Percentiles rank a stretch among this genome's conserved stretches.
These are phyloP conservation scores for Melanargia galathea DNA, from an alignment of 2,888 invertebrate genomes.

Conservation along the genomic window DNA sequence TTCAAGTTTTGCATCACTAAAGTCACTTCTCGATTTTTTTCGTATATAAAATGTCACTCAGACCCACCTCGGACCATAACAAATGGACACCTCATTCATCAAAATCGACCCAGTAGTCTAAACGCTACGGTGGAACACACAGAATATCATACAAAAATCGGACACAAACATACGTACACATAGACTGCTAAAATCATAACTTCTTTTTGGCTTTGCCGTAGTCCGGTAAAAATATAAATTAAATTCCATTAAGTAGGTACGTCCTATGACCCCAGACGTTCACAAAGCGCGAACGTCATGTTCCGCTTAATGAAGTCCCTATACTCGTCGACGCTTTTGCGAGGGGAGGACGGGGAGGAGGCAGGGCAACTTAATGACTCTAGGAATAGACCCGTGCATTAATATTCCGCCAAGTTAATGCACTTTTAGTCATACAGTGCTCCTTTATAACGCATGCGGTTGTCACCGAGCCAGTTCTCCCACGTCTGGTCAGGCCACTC, in stretches of 20 bases:
- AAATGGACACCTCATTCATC: too few relatives aligned
- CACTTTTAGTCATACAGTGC: conserved; percentile 51
- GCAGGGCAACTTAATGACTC: conserved; percentile 53
- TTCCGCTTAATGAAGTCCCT: conserved; percentile 39
- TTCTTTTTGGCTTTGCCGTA: too few relatives aligned
- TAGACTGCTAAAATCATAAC: too few relatives aligned
- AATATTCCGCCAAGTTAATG: conserved; percentile 62
- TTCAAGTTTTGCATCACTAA: too few relatives aligned
- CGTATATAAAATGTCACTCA: too few relatives aligned
- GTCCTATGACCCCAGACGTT: conserved; percentile 23
- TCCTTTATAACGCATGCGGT: conserved; percentile 51
- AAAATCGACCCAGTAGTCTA: too few relatives aligned
- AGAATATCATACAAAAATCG: too few relatives aligned
- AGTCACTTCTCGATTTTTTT: too few relatives aligned
- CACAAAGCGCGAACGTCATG: conserved; percentile 28
- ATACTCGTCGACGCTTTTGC: conserved; percentile 27
- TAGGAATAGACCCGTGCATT: conserved; percentile 60
- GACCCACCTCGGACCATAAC: too few relatives aligned
- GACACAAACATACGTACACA: too few relatives aligned
- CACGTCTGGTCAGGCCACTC: conserved; percentile 60
- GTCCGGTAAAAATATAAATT: too few relatives aligned
- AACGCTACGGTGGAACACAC: too few relatives aligned
- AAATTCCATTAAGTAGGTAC: not conserved
- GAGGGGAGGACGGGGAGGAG: conserved; percentile 35
- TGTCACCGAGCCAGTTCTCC: conserved; percentile 74